Conservation (phyloP, 1,140 invertebrate species). For the Lineus longissimus region DNA sequence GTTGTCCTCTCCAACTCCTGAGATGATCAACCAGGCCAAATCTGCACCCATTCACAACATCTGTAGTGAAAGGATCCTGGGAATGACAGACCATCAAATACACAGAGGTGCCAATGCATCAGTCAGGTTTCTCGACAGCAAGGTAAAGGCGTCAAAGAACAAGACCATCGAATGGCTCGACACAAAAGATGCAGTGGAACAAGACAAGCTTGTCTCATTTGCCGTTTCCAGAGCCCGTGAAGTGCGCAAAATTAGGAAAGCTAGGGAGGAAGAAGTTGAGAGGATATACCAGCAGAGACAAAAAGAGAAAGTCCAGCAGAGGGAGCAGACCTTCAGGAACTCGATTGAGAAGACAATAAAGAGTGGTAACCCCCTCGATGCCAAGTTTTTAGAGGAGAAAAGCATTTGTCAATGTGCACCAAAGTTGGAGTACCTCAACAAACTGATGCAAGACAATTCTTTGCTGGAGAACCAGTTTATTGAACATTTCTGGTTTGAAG, state of each 20-base stretch:
- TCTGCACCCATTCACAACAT: background rate
- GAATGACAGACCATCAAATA: background rate
- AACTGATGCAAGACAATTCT: too few species aligned
- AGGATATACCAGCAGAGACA: too few species aligned
- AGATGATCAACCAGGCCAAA: background rate
- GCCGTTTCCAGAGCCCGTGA: background rate
- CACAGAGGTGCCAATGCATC: background rate
- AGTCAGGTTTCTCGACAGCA: background rate
- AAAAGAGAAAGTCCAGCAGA: too few species aligned
- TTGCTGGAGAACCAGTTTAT: too few species aligned
- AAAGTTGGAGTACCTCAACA: too few species aligned
- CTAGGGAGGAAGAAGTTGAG: background rate
- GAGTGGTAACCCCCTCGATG: too few species aligned
- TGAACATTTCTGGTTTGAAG: too few species aligned
- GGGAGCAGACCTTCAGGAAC: too few species aligned
- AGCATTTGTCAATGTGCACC: too few species aligned
- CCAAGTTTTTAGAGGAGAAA: too few species aligned
- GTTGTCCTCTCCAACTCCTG: background rate
- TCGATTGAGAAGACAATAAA: too few species aligned
- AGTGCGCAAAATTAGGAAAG: background rate
- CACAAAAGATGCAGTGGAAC: background rate
- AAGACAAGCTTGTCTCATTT: background rate
- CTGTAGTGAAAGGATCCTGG: background rate
- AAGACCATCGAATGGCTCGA: background rate
- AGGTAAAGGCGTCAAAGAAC: background rate